A percentile compares a stretch with the other conserved stretches of the same genome.
Conservation (phyloP, 2,113 vertebrate genomes). For the Hiodon alosoides region DNA sequence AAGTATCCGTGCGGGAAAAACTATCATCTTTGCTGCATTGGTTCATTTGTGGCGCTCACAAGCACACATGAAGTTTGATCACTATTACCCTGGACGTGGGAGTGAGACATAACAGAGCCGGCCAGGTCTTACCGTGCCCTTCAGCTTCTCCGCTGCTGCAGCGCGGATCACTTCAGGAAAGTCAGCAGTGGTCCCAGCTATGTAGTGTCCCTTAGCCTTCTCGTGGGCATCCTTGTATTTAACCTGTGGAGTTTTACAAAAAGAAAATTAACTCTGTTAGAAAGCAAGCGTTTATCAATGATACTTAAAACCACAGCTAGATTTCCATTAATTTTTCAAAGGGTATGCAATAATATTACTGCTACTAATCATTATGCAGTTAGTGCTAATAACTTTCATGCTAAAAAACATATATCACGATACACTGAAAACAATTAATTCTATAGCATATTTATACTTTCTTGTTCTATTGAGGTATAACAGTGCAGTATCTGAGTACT, state of each 20-base stretch:
- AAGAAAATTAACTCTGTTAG: neutral
- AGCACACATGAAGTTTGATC: too few relatives aligned
- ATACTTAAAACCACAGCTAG: too few relatives aligned
- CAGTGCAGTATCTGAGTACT: neutral
- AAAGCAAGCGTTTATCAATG: neutral
- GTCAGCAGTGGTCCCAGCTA: slow-evolving; percentile 80
- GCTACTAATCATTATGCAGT: too few relatives aligned
- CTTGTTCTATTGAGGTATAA: neutral
- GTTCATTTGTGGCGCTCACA: too few relatives aligned
- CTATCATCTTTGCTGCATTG: too few relatives aligned
- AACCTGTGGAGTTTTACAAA: slow-evolving; percentile 53
- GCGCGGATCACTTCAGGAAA: slow-evolving; percentile 82
- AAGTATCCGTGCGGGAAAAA: too few relatives aligned
- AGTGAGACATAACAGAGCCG: neutral
- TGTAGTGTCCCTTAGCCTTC: slow-evolving; percentile 89
- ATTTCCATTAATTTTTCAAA: too few relatives aligned
- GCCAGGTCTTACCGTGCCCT: slow-evolving; percentile 72
- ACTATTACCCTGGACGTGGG: neutral
- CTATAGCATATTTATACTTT: too few relatives aligned
- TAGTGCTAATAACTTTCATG: too few relatives aligned
- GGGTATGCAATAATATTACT: too few relatives aligned
- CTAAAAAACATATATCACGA: too few relatives aligned
- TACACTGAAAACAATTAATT: too few relatives aligned
- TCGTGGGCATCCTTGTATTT: slow-evolving; percentile 84
- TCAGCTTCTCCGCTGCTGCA: slow-evolving; percentile 81